Conservation (phyloP, 2,888 invertebrate genomes). For the Chelonus formosanus region DNA sequence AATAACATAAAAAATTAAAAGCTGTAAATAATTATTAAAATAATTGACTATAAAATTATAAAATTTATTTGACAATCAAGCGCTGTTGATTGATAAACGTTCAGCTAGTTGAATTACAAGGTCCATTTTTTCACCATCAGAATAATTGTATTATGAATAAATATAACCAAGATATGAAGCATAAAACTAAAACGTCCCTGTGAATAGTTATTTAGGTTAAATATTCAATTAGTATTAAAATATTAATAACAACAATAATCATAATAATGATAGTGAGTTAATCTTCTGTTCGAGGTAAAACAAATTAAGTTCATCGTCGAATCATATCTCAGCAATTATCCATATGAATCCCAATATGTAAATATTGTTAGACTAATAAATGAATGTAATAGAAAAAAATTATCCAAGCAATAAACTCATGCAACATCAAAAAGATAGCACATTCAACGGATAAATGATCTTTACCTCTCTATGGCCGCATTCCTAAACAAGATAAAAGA, state of each 20-base stretch:
- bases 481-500: conserved; percentile 65
- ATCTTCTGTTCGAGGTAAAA: not conserved
- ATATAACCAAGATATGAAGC: too few species aligned
- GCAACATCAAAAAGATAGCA: conserved; percentile 51
- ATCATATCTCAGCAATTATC: too few species aligned
- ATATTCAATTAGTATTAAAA: too few species aligned
- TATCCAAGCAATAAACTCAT: conserved; percentile 43
- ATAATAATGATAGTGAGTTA: not conserved
- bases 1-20: conserved; percentile 16
- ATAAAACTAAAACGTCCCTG: not conserved
- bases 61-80: conserved; percentile 11
- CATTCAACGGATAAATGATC: conserved; percentile 47
- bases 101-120: too few species aligned
- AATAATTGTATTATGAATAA: too few species aligned
- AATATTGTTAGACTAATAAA: not conserved
- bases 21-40: conserved; percentile 1
- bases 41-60: conserved; percentile 16
- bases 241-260: not conserved
- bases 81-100: conserved; percentile 4
- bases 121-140: too few species aligned
- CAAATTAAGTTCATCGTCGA: too few species aligned
- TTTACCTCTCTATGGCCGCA: conserved; percentile 69
- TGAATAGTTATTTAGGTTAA: not conserved
- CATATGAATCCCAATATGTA: too few species aligned
- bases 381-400: conserved; percentile 20